Evolutionary conservation across 2,888 invertebrate species (phyloP), one percentile per base, ranked within the genome.

Genomic region (Adineta ricciae): DNA sequence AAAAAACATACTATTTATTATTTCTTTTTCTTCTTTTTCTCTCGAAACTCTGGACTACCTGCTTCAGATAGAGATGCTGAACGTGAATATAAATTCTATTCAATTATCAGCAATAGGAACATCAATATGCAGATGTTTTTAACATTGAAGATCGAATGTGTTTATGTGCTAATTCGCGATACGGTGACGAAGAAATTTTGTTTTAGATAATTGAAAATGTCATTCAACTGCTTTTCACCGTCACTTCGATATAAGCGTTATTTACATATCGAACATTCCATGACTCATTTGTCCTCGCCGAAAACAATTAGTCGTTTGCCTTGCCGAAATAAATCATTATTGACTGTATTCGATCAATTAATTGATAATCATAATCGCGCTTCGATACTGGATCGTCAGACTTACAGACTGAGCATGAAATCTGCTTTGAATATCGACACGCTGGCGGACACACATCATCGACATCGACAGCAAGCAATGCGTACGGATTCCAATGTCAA

Each of bases 391-490:
- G 38, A 78, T 41, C 78, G 78, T 78, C 11, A 41, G 24, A n/a
- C 78, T n/a, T 78, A 78, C 41, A 78, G 41, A 78, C 78, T 78
- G 38, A 38, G 41, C 24, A 78, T 78, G n/a, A 78, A 78, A 38
- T 78, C 78, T 21, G 41, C 38, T 78, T 78, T 78, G n/a, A 78
- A 78, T 38, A 41, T 78, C n/a, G 41, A 78, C 24, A 78, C 38
- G 11, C 16, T 78, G 41, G n/a, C 7, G 3, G 24, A 78, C 19
- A 1, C 19, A 2, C 32, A 16, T 32, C 64, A 19, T 64, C 64
- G 64, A 27, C 64, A 27, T 24, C 64, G 27, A 7, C 56, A 24
- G 9, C 56, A 56, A 56, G n/a, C 7, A 56, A 9, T n/a, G 9
- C 32, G 27, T 14, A 27, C 64, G 16, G 0, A 32, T 46, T 46